phyloP scores from a whole-genome alignment of 1,140 invertebrate genomes.

The Choristoneura fumiferana region DNA sequence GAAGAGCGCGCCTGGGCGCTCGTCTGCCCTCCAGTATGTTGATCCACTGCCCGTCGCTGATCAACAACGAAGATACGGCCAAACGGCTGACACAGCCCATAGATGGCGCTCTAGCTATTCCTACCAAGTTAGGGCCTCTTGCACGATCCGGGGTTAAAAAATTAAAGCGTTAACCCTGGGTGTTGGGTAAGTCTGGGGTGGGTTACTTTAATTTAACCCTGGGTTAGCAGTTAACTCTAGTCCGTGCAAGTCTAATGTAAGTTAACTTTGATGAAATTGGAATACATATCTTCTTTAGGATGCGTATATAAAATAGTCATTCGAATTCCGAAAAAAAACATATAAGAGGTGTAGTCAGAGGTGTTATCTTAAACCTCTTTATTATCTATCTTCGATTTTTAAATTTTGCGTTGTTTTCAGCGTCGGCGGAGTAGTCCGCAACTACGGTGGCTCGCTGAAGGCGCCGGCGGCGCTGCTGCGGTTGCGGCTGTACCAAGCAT shows the following conservation, averaged over 20 bases:
- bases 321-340: too few relatives aligned
- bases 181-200: too few relatives aligned
- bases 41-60: constrained; percentile 92
- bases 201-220: too few relatives aligned
- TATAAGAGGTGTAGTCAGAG: too few relatives aligned
- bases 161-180: too few relatives aligned
- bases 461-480: constrained; percentile 95
- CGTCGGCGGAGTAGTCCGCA: constrained; percentile 88
- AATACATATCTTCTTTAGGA: too few relatives aligned
- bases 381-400: too few relatives aligned
- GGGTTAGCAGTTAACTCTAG: too few relatives aligned
- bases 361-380: background rate
- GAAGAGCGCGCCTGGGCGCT: constrained; percentile 97
- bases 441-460: constrained; percentile 95
- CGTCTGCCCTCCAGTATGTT: constrained; percentile 97
- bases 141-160: too few relatives aligned
- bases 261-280: too few relatives aligned
- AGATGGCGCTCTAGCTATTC: constrained; percentile 95
- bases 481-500: constrained; percentile 93
- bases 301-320: too few relatives aligned
- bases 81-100: constrained; percentile 92
- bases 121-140: constrained; percentile 95
- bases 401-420: constrained; percentile 37
- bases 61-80: constrained; percentile 94
- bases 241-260: too few relatives aligned